Evolutionary conservation across 1,140 invertebrate species (phyloP), one percentile per base, ranked within the genome.

Genomic region (Medauroidea extradentata): DNA sequence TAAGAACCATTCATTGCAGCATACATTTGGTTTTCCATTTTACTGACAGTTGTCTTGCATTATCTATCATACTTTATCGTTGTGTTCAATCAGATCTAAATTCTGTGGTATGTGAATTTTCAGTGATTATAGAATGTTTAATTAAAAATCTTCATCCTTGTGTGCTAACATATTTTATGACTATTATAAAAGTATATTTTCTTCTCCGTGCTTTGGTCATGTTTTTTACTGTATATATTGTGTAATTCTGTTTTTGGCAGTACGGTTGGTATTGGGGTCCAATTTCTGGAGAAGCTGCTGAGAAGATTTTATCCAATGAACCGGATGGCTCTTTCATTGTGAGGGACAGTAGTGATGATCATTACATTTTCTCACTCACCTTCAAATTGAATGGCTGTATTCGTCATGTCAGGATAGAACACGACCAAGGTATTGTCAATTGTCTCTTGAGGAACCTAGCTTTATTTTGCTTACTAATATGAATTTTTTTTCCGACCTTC

Each of bases 251-350:
- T 57, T 67, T 64, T 54, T 68, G 83, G 61, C 71, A 96, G 93
- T 94, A 91, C 77, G 93, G 93, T 42, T 98, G 95, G 95, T 99
- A 99, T 75, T 99, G 95, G 95, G 96, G 96, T 65, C 94, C 95
- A 43, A 85, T 98, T 68, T 94, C 91, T 55, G 91, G 93, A 49
- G 93, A 96, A 75, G 88, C 90, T 57, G 95, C 95, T 1, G 95
- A 98, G 74, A 92, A 93, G 75, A 89, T 97, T 62, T 78, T 99
- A 16, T 89, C 88, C 3, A 93, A 92, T 69, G 94, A 98, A 78
- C 93, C 94, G 1, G 94, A 98, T 74, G 96, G 90, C 9, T 92
- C 90, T 11, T 98, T 98, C 70, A 93, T 98, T 56, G 93, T 98
- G n/a, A 82, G 95, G 61, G 96, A 98, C 74, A 96, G 93, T 69